A percentile compares a stretch with the other conserved stretches of the same genome.
phyloP scores from a whole-genome alignment of 2,113 vertebrate genomes.

The Elanus axillaris region DNA sequence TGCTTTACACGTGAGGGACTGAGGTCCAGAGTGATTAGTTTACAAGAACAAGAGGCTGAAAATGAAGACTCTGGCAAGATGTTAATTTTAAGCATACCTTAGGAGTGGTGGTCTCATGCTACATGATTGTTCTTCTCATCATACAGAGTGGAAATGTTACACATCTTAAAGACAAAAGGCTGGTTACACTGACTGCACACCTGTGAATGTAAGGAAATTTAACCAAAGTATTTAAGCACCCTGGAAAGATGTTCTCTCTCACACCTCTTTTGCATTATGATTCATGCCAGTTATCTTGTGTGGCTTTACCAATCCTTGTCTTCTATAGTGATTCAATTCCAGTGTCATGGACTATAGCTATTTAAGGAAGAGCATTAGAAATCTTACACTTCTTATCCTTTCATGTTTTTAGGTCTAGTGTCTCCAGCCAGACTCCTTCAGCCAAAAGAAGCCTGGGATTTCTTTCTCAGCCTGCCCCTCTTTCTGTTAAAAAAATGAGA shows the following conservation, averaged over 20 bases:
- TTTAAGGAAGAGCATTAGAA: background rate
- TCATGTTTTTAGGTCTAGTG: slow-evolving; percentile 71
- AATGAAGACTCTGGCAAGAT: background rate
- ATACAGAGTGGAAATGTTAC: background rate
- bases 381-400: background rate
- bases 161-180: background rate
- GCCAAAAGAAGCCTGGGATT: slow-evolving; percentile 90
- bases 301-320: background rate
- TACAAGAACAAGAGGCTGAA: background rate
- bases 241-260: background rate
- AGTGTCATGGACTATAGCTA: background rate
- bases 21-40: background rate
- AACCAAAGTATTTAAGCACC: background rate
- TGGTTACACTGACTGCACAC: background rate
- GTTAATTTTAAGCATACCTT: background rate
- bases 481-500: slow-evolving; percentile 88
- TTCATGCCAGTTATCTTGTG: background rate
- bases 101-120: background rate
- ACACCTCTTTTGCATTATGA: background rate
- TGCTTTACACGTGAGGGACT: background rate
- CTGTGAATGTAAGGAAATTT: background rate
- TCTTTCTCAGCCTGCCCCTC: slow-evolving; percentile 89
- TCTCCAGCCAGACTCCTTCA: slow-evolving; percentile 75
- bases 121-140: background rate
- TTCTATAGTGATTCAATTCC: background rate